phyloP scores from a whole-genome alignment of 2,888 invertebrate genomes.

The Diarsia brunnea region DNA sequence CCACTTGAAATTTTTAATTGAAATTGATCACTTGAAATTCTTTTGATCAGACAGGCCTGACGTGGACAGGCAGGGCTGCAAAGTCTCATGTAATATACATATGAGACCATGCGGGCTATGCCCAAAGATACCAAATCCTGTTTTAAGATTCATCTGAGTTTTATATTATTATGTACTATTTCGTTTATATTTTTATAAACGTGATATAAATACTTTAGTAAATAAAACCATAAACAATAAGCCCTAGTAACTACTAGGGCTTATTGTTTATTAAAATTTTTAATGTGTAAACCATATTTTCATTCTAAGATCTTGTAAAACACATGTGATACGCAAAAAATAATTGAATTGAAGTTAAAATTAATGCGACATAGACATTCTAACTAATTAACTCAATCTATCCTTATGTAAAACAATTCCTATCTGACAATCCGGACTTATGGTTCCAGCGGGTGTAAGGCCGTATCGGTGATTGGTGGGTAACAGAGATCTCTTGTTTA shows the following conservation, averaged over 20 bases:
- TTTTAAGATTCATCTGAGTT: background rate
- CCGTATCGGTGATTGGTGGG: conserved; percentile 51
- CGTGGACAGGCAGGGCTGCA: background rate
- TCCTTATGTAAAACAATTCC: background rate
- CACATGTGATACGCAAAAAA: no score
- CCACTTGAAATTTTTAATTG: no score
- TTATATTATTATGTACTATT: background rate
- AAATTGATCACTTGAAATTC: no score
- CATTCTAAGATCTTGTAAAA: no score
- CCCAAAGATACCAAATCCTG: background rate
- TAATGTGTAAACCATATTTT: background rate
- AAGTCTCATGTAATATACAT: background rate
- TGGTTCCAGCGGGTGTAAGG: conserved; percentile 47
- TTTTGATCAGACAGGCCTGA: no score
- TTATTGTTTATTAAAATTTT: background rate
- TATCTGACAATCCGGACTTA: conserved; percentile 51
- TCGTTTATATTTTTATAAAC: background rate
- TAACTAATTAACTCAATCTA: background rate
- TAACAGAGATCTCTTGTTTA: conserved; percentile 65
- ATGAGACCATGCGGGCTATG: background rate
- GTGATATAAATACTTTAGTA: background rate
- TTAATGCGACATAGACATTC: background rate
- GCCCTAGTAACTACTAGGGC: no score
- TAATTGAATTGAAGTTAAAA: no score
- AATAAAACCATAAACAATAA: background rate